Percentiles rank a stretch among this genome's conserved stretches.
phyloP scores from a whole-genome alignment of 2,797 vertebrate genomes.

The Labeo calbasu region DNA sequence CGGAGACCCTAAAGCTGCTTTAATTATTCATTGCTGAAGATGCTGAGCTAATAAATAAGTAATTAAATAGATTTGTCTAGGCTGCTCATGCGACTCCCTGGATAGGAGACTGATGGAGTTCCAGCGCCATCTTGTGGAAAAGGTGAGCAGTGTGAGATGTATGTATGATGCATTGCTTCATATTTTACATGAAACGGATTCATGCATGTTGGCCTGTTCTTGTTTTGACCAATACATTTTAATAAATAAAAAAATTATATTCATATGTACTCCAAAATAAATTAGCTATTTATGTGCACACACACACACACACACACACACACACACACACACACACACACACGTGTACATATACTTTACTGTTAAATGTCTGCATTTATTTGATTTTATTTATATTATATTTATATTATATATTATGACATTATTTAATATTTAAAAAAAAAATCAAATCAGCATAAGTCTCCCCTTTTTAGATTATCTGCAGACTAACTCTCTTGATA shows the following conservation, averaged over 20 bases:
- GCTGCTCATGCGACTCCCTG: conserved; percentile 35
- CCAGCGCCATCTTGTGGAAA: conserved; percentile 70
- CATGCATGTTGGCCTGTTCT: background rate
- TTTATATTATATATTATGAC: too few species aligned
- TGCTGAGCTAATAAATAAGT: conserved; percentile 67
- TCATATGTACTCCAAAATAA: too few species aligned
- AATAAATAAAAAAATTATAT: background rate
- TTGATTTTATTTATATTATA: too few species aligned
- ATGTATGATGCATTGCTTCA: background rate
- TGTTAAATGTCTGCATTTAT: too few species aligned
- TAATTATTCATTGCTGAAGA: conserved; percentile 71
- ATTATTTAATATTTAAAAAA: too few species aligned
- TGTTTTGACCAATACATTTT: background rate
- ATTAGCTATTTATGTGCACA: too few species aligned
- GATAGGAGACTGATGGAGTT: conserved; percentile 64
- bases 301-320: too few species aligned
- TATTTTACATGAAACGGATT: background rate
- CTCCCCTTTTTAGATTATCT: too few species aligned
- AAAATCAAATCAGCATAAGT: too few species aligned
- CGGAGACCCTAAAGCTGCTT: conserved; percentile 62
- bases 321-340: too few species aligned
- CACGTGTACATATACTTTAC: too few species aligned
- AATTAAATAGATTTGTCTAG: conserved; percentile 71
- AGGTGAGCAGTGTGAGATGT: background rate
- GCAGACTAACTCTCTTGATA: too few species aligned